phyloP scores from a whole-genome alignment of 2,113 vertebrate genomes.

The Microtus pennsylvanicus region DNA sequence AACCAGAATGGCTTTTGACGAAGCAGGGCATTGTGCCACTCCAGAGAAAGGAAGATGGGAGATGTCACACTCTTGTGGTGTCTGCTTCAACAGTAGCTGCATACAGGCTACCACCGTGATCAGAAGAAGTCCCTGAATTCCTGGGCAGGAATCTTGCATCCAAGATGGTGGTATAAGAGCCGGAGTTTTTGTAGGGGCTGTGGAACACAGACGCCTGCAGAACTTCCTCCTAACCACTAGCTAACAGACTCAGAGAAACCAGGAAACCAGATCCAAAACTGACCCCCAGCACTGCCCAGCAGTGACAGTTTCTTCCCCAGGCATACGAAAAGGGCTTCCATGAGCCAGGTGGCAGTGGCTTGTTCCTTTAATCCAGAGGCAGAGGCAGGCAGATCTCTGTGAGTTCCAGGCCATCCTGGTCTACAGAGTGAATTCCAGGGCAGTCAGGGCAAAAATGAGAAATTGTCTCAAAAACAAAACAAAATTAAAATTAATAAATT shows the following conservation, averaged over 20 bases:
- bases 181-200: not conserved
- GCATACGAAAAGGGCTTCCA: not conserved
- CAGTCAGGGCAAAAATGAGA: not conserved
- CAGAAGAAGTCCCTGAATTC: not conserved
- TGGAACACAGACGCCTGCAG: not conserved
- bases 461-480: not conserved
- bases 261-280: not conserved
- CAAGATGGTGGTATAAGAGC: not conserved
- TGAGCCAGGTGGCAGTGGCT: not conserved
- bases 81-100: not conserved
- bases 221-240: not conserved
- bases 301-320: not conserved
- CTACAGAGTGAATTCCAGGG: not conserved
- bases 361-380: not conserved
- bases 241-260: not conserved
- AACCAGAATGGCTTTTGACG: constrained; percentile 34
- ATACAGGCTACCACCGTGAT: not conserved
- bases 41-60: not conserved
- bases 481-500: not conserved
- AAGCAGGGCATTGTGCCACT: not conserved
- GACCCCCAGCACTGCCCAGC: not conserved
- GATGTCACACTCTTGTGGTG: not conserved
- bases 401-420: not conserved
- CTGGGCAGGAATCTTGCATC: not conserved
- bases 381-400: not conserved